phyloP scores from a whole-genome alignment of 2,888 invertebrate species.

The Zeuzera pyrina region DNA sequence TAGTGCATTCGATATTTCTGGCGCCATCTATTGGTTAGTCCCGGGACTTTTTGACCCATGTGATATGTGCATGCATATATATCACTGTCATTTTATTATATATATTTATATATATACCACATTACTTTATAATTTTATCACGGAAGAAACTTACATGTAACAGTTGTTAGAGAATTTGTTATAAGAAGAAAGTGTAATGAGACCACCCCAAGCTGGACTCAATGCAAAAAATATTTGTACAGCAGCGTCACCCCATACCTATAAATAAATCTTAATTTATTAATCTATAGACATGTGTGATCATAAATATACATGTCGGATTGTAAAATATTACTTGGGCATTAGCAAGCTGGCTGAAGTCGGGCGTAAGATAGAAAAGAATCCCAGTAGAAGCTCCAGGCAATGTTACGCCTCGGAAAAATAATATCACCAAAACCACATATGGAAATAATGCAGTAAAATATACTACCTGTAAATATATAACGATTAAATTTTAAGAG shows the following conservation, averaged over 20 bases:
- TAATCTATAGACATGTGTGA: background rate
- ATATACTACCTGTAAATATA: constrained; percentile 75
- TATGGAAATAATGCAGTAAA: constrained; percentile 85
- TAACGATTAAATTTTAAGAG: background rate
- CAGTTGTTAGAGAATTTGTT: constrained; percentile 89
- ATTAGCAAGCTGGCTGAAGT: constrained; percentile 80
- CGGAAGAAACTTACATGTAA: constrained; percentile 79
- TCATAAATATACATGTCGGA: constrained; percentile 1
- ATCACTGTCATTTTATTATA: too few species aligned
- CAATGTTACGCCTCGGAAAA: constrained; percentile 84
- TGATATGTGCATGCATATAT: too few species aligned
- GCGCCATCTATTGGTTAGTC: too few species aligned
- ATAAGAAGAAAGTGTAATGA: constrained; percentile 88
- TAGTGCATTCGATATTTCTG: too few species aligned
- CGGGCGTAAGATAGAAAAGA: constrained; percentile 84
- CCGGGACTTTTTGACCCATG: too few species aligned
- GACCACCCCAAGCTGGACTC: constrained; percentile 89
- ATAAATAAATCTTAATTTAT: constrained; percentile 3
- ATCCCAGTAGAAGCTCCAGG: constrained; percentile 86
- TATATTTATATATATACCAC: too few species aligned
- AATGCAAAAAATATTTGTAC: constrained; percentile 91
- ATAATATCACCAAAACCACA: constrained; percentile 81
- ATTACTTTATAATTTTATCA: too few species aligned
- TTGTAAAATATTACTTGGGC: constrained; percentile 74
- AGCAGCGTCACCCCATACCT: constrained; percentile 89